Percentiles rank a stretch among this genome's conserved stretches.
Conservation (phyloP, 2,888 invertebrate species). For the Leptopilina syphax region DNA sequence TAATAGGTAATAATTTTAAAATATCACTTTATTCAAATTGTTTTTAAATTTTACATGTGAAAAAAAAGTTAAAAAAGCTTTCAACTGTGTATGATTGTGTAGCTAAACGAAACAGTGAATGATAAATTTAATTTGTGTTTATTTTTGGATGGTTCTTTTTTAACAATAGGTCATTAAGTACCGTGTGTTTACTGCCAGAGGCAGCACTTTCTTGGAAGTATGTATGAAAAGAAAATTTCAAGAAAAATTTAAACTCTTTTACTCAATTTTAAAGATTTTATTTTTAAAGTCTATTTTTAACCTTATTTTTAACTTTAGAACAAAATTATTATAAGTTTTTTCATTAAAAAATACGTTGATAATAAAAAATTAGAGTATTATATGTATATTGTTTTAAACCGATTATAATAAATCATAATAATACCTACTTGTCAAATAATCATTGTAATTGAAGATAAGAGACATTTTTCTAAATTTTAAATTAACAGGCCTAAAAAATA, state of each 20-base stretch:
- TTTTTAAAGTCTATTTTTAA: background rate
- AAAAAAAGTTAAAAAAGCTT: background rate
- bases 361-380: no score
- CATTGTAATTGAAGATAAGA: no score
- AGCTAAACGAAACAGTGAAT: background rate
- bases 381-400: no score
- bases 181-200: background rate
- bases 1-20: no score
- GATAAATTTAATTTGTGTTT: constrained; percentile 7
- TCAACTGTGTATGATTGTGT: background rate
- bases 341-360: no score
- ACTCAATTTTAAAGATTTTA: no score
- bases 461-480: no score
- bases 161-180: background rate
- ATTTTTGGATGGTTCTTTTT: background rate
- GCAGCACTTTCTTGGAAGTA: background rate
- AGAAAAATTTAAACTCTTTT: background rate
- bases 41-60: background rate
- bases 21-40: background rate
- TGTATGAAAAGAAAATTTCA: background rate
- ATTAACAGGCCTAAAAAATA: no score
- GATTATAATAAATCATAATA: no score
- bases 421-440: no score
- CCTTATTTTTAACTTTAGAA: background rate
- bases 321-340: background rate